Evolutionary conservation across 2,797 vertebrate genomes (phyloP), one percentile per base, ranked within the genome.

Genomic region (Euthynnus affinis): DNA sequence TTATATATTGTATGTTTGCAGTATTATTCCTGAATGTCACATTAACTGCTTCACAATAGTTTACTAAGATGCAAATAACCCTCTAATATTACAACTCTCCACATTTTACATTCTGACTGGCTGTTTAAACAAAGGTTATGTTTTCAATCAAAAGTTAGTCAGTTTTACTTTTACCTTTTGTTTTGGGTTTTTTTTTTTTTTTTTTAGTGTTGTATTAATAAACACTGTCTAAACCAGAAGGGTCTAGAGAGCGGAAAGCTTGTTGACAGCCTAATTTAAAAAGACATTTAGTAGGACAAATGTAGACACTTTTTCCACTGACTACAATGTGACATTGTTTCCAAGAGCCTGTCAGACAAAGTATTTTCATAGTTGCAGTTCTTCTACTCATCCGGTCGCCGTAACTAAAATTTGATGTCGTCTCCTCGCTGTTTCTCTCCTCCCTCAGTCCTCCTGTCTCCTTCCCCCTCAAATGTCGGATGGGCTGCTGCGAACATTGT

Each of bases 81-180:
- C n/a, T 55, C 49, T 74, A 44, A 70, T 61, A n/a, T 57, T 42
- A 42, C 17, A 9, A 17, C 5, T 13, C 4, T 49, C 22, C 13
- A 13, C 22, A 34, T 84, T 42, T 82, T 76, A 78, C 70, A 71
- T 64, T 14, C 4, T 62, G 62, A 76, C 48, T 57, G 58, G 74
- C 48, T 57, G 58, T 76, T 87, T 51, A 52, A 40, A n/a, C 17
- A 25, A 55, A n/a, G n/a, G n/a, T 76, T 70, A 40, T 34, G 42
- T 59, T 81, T 74, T 72, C 1, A 69, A 32, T 71, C 56, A 58
- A 34, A 73, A 22, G 59, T 25, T 48, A 13, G n/a, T 60, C 14
- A 18, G 69, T 58, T 60, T 15, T 57, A 44, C 7, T 53, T 51
- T 32, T 67, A 12, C 25, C 68, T 15, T 44, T 53, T 68, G 27